Evolutionary conservation across 2,113 vertebrate species (phyloP), one percentile per base, ranked within the genome.

Genomic region (Carassius auratus): DNA sequence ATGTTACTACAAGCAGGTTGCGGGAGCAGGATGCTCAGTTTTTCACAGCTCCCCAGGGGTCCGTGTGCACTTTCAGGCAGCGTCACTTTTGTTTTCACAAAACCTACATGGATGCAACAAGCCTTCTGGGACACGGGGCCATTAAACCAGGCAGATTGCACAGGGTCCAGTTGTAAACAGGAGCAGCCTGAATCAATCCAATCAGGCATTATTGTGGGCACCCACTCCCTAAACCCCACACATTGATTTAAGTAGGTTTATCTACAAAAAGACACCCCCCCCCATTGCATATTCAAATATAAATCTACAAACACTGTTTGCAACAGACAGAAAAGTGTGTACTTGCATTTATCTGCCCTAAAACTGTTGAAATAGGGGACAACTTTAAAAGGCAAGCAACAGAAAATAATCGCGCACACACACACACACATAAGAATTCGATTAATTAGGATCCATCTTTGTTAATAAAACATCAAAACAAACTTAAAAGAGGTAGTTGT

Each of bases 31-130:
- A 89, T 90, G 89, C 88, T 79, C 87, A 86, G 89, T 90, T 85
- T 91, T 93, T 94, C 93, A 94, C 92, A 90, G 85, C 89, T 93
- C 93, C 94, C 94, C 81, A 84, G 92, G 85, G 92, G 90, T 90
- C 89, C 36, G 42, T 50, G 80, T 17, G 68, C 61, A 48, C 66
- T 81, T 79, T 86, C 74, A 84, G 36, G 89, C 92, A 89, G 85
- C 82, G 71, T 90, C 90, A 93, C 92, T 94, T 94, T 93, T 94
- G 93, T 93, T 92, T 92, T 87, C 85, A 92, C 93, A 93, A 93
- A 94, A 92, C 78, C 76, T 86, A 92, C 92, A 93, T 6, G 87
- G 90, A 92, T 91, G 89, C 92, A 92, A 93, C 92, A 93, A 92
- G 92, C 93, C 94, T 92, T 91, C 90, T 92, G 94, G 93, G 93